These are phyloP conservation scores for Gobio occitaniae DNA, from an alignment of 2,797 vertebrate species.

Conservation along the genomic window DNA sequence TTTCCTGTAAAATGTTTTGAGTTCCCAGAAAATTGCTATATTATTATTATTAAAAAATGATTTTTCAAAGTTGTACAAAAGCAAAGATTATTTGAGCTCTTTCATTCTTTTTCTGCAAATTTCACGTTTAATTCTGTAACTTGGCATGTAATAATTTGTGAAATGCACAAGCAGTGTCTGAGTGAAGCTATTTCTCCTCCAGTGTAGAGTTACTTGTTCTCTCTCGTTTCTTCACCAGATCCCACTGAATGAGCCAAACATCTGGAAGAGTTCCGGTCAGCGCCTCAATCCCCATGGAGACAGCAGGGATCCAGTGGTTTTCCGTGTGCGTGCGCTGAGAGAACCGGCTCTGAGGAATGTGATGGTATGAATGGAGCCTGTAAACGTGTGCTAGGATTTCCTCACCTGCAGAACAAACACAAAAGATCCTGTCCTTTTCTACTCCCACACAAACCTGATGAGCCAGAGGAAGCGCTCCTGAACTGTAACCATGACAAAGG, in stretches of 20 bases:
- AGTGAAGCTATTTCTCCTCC: not conserved
- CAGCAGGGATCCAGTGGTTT: constrained; percentile 40
- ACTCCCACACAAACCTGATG: constrained; percentile 36
- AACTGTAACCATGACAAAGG: constrained; percentile 6
- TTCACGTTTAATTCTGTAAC: not conserved
- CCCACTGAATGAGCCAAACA: constrained; percentile 66
- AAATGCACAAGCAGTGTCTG: not conserved
- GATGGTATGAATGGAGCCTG: not conserved
- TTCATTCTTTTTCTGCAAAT: not conserved
- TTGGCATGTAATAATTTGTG: not conserved
- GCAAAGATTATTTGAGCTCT: too few species aligned
- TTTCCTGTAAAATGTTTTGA: too few species aligned
- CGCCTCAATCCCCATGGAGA: not conserved
- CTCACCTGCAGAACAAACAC: not conserved
- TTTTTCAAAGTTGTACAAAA: too few species aligned
- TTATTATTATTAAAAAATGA: too few species aligned
- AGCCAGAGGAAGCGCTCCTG: not conserved
- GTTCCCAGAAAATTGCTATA: too few species aligned
- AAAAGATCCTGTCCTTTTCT: not conserved
- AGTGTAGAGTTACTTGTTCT: not conserved
- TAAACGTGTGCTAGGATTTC: not conserved
- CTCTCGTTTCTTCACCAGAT: constrained; percentile 56
- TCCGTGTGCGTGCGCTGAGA: not conserved
- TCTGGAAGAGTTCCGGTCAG: constrained; percentile 56
- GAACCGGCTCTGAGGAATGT: not conserved